Base-by-base conservation (phyloP, 2,113 vertebrate genomes). In the Verasper variegatus region DNA sequence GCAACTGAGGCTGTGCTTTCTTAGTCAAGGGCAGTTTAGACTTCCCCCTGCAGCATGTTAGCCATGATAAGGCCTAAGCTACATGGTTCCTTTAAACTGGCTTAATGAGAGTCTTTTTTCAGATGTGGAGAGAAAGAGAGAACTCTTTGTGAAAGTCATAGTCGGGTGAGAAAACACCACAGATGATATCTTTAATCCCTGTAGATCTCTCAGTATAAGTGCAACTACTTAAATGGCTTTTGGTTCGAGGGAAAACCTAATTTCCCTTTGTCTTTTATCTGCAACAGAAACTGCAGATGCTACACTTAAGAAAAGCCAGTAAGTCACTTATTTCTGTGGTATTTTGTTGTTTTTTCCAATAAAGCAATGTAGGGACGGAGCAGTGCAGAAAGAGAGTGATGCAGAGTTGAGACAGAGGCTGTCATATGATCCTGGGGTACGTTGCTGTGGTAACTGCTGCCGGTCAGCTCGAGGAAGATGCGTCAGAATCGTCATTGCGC, bases 381-480 rank as follows among this genome's bases (percentile, higher is more conserved):
- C 45, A 21, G 54, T 78, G 59, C 74, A 87, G 65, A 47, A 27
- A 74, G 64, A 77, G 61, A 68, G 62, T 4, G 23, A 24, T 35
- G 57, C 61, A 54, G 68, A 66, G 69, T 84, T 52, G 68, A 87
- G 67, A 77, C 57, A 23, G 60, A 76, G 72, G 76, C 74, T 83
- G 86, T 91, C 86, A 88, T 81, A 77, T 89, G 86, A 91, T 84
- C 70, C 77, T 18, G 59, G 56, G 74, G 91, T n/a, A n/a, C n/a
- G n/a, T 90, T 91, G 89, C 89, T 74, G 83, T 88, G 84, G 89
- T 79, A 90, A 91, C 89, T 3, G 60, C 68, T 82, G 77, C 85
- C 78, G 73, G 63, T 81, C 72, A 71, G 65, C 57, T 47, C n/a
- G 2, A 61, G 71, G 70, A 82, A 78, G 66, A 68, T 78, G 74